Base-by-base conservation (phyloP, 2,888 invertebrate species). In the Operophtera brumata region DNA sequence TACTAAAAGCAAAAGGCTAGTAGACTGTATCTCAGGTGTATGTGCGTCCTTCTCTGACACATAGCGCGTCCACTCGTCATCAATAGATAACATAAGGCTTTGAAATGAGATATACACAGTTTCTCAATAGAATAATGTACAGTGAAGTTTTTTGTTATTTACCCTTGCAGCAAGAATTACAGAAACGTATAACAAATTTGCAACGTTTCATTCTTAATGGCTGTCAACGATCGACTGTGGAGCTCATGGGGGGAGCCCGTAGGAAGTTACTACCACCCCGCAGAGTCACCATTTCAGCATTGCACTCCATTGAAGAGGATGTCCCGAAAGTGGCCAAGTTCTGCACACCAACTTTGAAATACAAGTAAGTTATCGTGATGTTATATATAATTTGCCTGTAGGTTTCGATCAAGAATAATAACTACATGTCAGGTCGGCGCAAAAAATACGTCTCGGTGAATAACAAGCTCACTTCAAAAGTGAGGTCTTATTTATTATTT, bases 331-430 rank as follows among this genome's bases (percentile, higher is more conserved):
- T 77, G 40, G 81, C 79, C 0, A 80, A 75, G 63, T 87, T 86
- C 55, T 78, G 81, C 59, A 89, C 88, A 0, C 89, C 89, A 1
- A 70, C 70, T 32, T 67, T 87, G 28, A 88, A 89, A 52, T 88
- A 87, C 64, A 89, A 88, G 89, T 89, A 47, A 34, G 55, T 40
- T 20, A 25, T 11, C 20, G 59, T 76, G 82, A 52, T 12, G 46
- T 47, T 44, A 7, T 32, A 42, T 4, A 20, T 20, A 2, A 20
- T 20, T n/a, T n/a, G n/a, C n/a, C n/a, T n/a, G n/a, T n/a, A n/a
- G n/a, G n/a, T n/a, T n/a, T n/a, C n/a, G n/a, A n/a, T n/a, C n/a
- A n/a, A n/a, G n/a, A n/a, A n/a, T n/a, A n/a, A n/a, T n/a, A n/a
- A n/a, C n/a, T n/a, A n/a, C n/a, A n/a, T n/a, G n/a, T n/a, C n/a